A percentile compares a stretch with the other conserved stretches of the same genome.
These are phyloP conservation scores for Phalacrocorax carbo DNA, from an alignment of 2,113 vertebrate genomes.

Conservation along the genomic window DNA sequence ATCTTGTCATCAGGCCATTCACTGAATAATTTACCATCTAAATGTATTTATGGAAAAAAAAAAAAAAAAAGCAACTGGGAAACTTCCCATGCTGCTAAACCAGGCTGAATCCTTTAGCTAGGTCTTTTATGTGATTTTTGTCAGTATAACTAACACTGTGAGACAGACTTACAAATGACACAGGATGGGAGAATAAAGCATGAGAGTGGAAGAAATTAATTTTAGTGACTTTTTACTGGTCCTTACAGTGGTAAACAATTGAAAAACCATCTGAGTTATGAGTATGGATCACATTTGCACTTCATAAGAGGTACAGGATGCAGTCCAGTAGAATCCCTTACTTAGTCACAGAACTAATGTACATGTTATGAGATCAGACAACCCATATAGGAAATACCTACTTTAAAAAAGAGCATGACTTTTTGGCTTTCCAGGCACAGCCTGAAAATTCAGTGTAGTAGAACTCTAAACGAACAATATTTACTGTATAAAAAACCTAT, in stretches of 20 bases:
- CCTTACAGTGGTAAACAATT: neutral
- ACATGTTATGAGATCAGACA: neutral
- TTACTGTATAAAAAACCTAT: neutral
- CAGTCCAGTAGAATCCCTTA: neutral
- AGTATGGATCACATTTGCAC: neutral
- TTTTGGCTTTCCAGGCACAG: neutral
- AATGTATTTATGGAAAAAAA: neutral
- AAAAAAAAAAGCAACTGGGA: neutral
- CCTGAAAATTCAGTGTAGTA: neutral
- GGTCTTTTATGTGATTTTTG: neutral
- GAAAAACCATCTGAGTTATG: neutral
- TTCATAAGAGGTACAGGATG: neutral
- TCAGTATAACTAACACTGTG: neutral
- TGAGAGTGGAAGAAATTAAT: neutral
- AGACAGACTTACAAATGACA: neutral
- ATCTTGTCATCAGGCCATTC: neutral
- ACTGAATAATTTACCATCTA: slow-evolving; percentile 2
- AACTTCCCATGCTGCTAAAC: neutral
- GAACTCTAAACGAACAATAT: neutral
- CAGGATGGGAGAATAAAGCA: neutral
- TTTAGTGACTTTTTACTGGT: neutral
- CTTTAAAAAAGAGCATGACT: neutral
- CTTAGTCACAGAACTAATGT: neutral
- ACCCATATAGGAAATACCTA: neutral
- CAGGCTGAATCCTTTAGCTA: neutral